Base-by-base conservation (phyloP, 92 coral and sea anemone species). In the Epizoanthus fatuus region DNA sequence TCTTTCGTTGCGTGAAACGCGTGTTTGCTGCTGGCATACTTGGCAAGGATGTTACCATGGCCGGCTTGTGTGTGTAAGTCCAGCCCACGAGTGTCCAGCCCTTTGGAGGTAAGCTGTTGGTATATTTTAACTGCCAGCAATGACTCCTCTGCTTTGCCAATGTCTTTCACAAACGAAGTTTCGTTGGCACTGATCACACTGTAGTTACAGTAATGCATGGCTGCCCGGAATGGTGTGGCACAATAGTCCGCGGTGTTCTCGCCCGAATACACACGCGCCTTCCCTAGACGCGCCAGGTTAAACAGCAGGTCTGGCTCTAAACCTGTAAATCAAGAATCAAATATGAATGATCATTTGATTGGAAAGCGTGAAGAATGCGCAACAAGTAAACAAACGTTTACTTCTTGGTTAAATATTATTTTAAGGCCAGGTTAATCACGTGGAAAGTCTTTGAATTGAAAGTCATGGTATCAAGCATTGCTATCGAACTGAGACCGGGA, bases 281-380 rank as follows among this genome's bases (percentile, higher is more conserved):
- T 63, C 56, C 16, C 58, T 32, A 20, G 58, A 38, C 12, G 52
- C n/a, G 66, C 35, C n/a, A 38, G 37, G 53, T 29, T 14, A 57
- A 38, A 75, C 66, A 75, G 67, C 66, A 56, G 47, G 32, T 75
- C 67, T 19, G 81, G 58, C 37, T 55, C 47, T 55, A 75, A 75
- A 37, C 67, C 81, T 75, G 66, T 5, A 56, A 75, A 55, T 12
- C 32, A 53, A 9, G n/a, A 22, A 54, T 29, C 15, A 10, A 6
- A 5, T 42, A 49, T 2, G 3, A 15, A 40, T 22, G 52, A 3
- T 11, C 4, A 72, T 3, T 10, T 19, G 49, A 7, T 42, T 20
- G 3, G 40, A 29, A 7, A 19, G 7, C 19, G 0, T 69, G 8
- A 42, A 42, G 47, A 42, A 42, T 42, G 6, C 7, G 6, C 5